A percentile compares a stretch with the other conserved stretches of the same genome.
Conservation (phyloP, 2,888 invertebrate genomes). For the Bombyx huttoni region DNA sequence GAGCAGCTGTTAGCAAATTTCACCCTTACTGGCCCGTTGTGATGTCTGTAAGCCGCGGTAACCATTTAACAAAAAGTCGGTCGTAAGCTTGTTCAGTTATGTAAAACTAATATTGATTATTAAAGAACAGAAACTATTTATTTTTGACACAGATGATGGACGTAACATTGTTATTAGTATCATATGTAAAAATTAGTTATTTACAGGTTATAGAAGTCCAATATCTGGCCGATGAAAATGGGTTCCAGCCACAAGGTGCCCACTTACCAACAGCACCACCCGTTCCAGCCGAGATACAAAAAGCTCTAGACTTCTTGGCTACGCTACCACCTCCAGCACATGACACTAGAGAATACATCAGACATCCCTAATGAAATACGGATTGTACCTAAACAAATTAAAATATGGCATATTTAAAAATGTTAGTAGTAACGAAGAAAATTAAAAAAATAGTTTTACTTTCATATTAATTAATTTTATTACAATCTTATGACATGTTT, state of each 20-base stretch:
- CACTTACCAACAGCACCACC: constrained; percentile 78
- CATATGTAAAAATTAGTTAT: neutral
- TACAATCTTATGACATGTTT: too few species aligned
- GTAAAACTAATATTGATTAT: too few species aligned
- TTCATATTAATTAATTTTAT: too few species aligned
- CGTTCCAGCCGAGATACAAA: constrained; percentile 77
- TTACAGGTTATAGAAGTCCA: constrained; percentile 71
- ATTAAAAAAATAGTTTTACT: too few species aligned
- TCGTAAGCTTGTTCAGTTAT: too few species aligned
- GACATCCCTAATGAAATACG: constrained; percentile 7
- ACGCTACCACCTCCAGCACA: constrained; percentile 68
- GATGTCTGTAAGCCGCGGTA: too few species aligned
- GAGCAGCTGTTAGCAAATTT: too few species aligned
- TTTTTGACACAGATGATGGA: neutral
- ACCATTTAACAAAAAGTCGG: too few species aligned
- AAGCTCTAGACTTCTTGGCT: constrained; percentile 76
- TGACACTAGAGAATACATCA: constrained; percentile 27
- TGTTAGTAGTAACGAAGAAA: neutral
- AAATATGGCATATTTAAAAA: neutral
- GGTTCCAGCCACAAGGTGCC: constrained; percentile 78
- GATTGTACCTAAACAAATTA: neutral
- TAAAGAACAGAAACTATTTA: too few species aligned
- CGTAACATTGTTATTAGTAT: neutral
- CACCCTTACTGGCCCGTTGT: too few species aligned
- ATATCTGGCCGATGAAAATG: constrained; percentile 80